Evolutionary conservation across 2,113 vertebrate genomes (phyloP).

Genomic region (Alaudala cheleensis): DNA sequence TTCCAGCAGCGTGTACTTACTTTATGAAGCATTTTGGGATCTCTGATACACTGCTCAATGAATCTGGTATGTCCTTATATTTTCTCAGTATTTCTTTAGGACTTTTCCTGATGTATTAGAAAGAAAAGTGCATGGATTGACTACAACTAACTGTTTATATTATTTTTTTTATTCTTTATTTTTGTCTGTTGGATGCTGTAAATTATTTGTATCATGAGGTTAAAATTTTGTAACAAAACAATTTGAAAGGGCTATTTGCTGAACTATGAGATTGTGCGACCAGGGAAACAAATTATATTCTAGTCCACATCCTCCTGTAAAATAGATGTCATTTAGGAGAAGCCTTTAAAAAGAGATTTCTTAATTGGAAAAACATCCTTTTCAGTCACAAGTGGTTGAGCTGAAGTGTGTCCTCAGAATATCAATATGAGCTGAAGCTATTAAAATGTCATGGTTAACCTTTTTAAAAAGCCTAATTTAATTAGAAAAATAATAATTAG

Average conservation of each 20-base stretch:
- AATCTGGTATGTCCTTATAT: background rate
- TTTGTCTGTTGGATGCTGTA: background rate
- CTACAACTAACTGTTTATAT: background rate
- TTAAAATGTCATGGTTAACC: constrained; percentile 73
- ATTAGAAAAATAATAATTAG: constrained; percentile 76
- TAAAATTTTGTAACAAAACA: background rate
- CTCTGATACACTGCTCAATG: background rate
- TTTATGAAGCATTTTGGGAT: background rate
- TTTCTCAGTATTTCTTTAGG: background rate
- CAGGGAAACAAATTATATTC: constrained; percentile 32
- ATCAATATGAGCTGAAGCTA: constrained; percentile 69
- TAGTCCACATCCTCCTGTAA: constrained; percentile 33
- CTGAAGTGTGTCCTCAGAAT: constrained; percentile 71
- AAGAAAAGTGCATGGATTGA: background rate
- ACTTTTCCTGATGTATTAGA: background rate
- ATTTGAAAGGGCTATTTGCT: background rate
- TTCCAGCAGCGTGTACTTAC: background rate
- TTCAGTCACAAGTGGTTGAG: constrained; percentile 66
- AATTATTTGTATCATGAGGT: background rate
- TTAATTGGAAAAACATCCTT: constrained; percentile 71
- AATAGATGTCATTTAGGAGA: constrained; percentile 68
- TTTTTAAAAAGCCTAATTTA: constrained; percentile 74
- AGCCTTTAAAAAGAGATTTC: constrained; percentile 66
- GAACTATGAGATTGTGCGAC: background rate
- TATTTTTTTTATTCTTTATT: background rate